Evolutionary conservation across 1,140 invertebrate genomes (phyloP), one percentile per base, ranked within the genome.

Genomic region (Acromyrmex charruanus): DNA sequence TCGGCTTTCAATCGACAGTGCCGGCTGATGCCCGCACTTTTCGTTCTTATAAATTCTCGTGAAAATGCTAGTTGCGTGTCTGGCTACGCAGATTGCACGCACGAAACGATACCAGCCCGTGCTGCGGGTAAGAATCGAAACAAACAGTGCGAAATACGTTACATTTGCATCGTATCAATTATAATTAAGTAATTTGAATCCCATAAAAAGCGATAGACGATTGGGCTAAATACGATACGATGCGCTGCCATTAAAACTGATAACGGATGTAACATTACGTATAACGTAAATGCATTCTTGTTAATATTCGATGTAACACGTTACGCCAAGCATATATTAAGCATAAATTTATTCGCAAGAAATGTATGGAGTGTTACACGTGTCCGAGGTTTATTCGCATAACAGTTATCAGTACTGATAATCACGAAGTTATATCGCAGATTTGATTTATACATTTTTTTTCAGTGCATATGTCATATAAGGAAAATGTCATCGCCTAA

Each of bases 41-140:
- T 91, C 91, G 88, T 92, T 85, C 88, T 88, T 71, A 66, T 39
- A 39, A 65, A 90, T 93, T 92, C 89, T 88, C 92, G 89, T 92
- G 91, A 92, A 93, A 94, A 92, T 93, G 91, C 88, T 90, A 91
- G 90, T 94, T 91, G 93, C 93, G 92, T 93, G 88, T 75, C 59
- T 51, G 16, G 12, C 44, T n/a, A 55, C 63, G 55, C 55, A 58
- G 51, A 66, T 66, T 14, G 63, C 91, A 91, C 92, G 92, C 92
- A 88, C 87, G 89, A 75, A 68, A 25, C 88, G 87, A 93, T 31
- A 66, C 16, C 31, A 10, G 18, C 14, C 21, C n/a, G 49, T 35
- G 49, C 51, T 88, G 35, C 74, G 82, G 51, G 51, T 58, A 66
- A 66, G 7, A 35, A 85, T 66, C 49, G 58, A 72, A 81, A 85